Conservation (phyloP, 2,797 vertebrate species). For the Tenualosa thibaudeaui region DNA sequence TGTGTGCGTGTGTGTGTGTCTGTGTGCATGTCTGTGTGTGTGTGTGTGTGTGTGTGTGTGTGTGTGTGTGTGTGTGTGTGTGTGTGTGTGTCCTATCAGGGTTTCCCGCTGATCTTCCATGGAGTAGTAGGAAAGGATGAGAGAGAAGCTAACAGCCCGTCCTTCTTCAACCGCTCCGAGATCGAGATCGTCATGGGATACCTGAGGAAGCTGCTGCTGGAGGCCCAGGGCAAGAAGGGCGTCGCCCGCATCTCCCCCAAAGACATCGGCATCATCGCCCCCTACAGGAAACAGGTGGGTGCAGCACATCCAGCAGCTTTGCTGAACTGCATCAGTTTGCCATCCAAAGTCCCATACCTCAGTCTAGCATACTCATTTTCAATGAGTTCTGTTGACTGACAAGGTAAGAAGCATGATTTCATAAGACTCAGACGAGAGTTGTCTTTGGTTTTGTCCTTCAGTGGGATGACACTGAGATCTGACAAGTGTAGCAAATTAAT, state of each 20-base stretch:
- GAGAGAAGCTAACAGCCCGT: slow-evolving; percentile 85
- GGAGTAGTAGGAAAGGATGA: slow-evolving; percentile 81
- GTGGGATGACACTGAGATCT: too few relatives aligned
- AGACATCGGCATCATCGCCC: slow-evolving; percentile 90
- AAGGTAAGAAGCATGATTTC: too few relatives aligned
- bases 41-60: not conserved
- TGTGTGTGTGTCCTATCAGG: slow-evolving; percentile 62
- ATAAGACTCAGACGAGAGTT: too few relatives aligned
- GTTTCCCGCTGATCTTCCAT: slow-evolving; percentile 91
- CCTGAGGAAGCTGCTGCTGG: slow-evolving; percentile 78
- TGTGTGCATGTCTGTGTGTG: not conserved
- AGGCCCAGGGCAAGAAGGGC: slow-evolving; percentile 73
- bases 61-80: not conserved
- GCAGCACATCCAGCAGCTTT: not conserved
- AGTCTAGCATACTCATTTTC: too few relatives aligned
- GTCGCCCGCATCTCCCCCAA: slow-evolving; percentile 66
- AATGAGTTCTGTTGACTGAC: too few relatives aligned
- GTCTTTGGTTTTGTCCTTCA: too few relatives aligned
- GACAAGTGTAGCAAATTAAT: too few relatives aligned
- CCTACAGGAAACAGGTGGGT: slow-evolving; percentile 93
- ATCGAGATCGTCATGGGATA: slow-evolving; percentile 82
- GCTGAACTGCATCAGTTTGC: too few relatives aligned
- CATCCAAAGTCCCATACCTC: too few relatives aligned
- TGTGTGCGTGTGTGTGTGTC: not conserved
- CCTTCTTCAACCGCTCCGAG: slow-evolving; percentile 89